Evolutionary conservation across 2,888 invertebrate genomes (phyloP), one percentile per base, ranked within the genome.

Genomic region (Aquatica leii): DNA sequence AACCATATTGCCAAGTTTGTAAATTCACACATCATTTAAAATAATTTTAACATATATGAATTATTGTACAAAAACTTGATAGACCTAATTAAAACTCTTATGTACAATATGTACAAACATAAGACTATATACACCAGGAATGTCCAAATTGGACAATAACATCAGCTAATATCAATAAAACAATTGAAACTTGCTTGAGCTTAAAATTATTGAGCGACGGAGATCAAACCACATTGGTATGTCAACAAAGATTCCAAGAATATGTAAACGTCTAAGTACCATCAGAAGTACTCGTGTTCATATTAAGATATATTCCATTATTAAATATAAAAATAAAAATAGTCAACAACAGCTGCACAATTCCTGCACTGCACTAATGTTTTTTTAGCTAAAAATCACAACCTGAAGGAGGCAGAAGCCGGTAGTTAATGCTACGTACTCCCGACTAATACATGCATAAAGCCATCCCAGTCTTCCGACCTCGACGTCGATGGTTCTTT

Each of bases 361-460:
- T 77, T 76, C 76, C 76, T 72, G 74, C 74, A 77, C 76, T 72
- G 75, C 76, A 76, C 74, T 73, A 71, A 67, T 63, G 59, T 67
- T 61, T 68, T 60, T 65, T 67, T 74, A 72, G 73, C 74, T 77
- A 78, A 75, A 74, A 77, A 82, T 82, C 81, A 81, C 81, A 81
- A 81, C 81, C 81, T 80, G 80, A 80, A 76, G 69, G 76, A 72
- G 72, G 72, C 70, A 66, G 69, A 60, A 60, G 59, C 56, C 55
- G 52, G 57, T 51, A 56, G 49, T 62, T 50, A 57, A 62, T 81
- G 82, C 87, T 88, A 88, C 86, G 87, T 86, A 77, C 87, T 86
- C 72, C 89, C 89, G 78, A 90, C 89, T 78, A 90, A 83, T 76
- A 89, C 87, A 80, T 89, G 80, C 86, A 89, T 88, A 79, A 89